Evolutionary conservation across 2,888 invertebrate species (phyloP).

Genomic region (Leptura quadrifasciata): DNA sequence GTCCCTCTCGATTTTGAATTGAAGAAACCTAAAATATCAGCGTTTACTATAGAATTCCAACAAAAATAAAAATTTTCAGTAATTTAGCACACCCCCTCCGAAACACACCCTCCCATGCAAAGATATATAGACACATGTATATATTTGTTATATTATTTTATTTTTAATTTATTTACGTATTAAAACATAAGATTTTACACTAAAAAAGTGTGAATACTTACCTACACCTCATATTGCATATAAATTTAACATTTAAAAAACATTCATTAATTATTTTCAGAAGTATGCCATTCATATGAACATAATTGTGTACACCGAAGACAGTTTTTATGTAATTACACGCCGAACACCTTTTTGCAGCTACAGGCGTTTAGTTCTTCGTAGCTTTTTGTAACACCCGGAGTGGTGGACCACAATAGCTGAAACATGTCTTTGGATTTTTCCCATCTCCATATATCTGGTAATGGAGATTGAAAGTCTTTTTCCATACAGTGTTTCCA

Average conservation of each 20-base stretch:
- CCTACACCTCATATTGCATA: too few relatives aligned
- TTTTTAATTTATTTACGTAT: too few relatives aligned
- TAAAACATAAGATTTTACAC: too few relatives aligned
- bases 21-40: slow-evolving; percentile 12
- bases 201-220: too few relatives aligned
- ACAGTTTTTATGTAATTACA: slow-evolving; percentile 14
- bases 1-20: too few relatives aligned
- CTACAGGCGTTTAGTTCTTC: slow-evolving; percentile 15
- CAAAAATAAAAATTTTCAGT: background rate
- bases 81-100: too few relatives aligned
- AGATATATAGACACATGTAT: too few relatives aligned
- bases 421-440: slow-evolving; percentile 21
- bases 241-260: too few relatives aligned
- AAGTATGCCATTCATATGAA: background rate
- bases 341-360: slow-evolving; percentile 27
- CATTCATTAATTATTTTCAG: slow-evolving; percentile 26
- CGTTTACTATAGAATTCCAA: background rate
- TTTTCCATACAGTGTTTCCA: too few relatives aligned
- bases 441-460: slow-evolving; percentile 12
- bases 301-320: too few relatives aligned
- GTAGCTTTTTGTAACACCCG: slow-evolving; percentile 23
- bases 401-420: slow-evolving; percentile 31
- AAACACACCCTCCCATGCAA: too few relatives aligned
- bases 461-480: background rate
- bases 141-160: too few relatives aligned